These are phyloP conservation scores for Rosalia funebris DNA, from an alignment of 2,888 invertebrate genomes.

Conservation along the genomic window DNA sequence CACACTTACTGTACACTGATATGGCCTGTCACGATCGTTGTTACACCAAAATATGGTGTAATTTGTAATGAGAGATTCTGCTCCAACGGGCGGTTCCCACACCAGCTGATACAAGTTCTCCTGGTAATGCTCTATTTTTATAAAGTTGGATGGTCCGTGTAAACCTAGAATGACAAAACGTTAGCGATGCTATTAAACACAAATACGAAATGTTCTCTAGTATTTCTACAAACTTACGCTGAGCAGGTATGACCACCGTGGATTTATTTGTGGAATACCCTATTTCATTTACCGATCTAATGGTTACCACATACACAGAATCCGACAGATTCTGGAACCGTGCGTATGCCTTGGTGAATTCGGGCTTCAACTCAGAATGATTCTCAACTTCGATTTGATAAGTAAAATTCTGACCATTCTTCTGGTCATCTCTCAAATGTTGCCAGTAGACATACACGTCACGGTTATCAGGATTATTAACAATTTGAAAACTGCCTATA, in stretches of 20 bases:
- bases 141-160: slow-evolving; percentile 48
- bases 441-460: slow-evolving; percentile 84
- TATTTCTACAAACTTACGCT: slow-evolving; percentile 44
- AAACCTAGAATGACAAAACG: slow-evolving; percentile 37
- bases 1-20: slow-evolving; percentile 61
- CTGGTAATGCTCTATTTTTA: slow-evolving; percentile 73
- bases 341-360: slow-evolving; percentile 71
- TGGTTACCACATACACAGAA: slow-evolving; percentile 63
- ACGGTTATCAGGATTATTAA: slow-evolving; percentile 62
- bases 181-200: too few relatives aligned
- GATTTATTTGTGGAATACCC: slow-evolving; percentile 71
- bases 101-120: slow-evolving; percentile 78
- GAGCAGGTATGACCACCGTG: slow-evolving; percentile 69
- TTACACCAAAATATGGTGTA: slow-evolving; percentile 83
- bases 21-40: slow-evolving; percentile 56
- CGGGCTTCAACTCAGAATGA: slow-evolving; percentile 61
- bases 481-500: slow-evolving; percentile 77
- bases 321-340: slow-evolving; percentile 67
- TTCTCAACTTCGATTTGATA: slow-evolving; percentile 70
- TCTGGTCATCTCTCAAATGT: slow-evolving; percentile 72
- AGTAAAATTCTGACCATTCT: slow-evolving; percentile 79
- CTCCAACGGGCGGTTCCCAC: slow-evolving; percentile 69
- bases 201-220: too few relatives aligned
- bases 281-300: slow-evolving; percentile 71
- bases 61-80: slow-evolving; percentile 64